A percentile compares a stretch with the other conserved stretches of the same genome.
Conservation (phyloP, 2,888 invertebrate genomes). For the Eudemis profundana region DNA sequence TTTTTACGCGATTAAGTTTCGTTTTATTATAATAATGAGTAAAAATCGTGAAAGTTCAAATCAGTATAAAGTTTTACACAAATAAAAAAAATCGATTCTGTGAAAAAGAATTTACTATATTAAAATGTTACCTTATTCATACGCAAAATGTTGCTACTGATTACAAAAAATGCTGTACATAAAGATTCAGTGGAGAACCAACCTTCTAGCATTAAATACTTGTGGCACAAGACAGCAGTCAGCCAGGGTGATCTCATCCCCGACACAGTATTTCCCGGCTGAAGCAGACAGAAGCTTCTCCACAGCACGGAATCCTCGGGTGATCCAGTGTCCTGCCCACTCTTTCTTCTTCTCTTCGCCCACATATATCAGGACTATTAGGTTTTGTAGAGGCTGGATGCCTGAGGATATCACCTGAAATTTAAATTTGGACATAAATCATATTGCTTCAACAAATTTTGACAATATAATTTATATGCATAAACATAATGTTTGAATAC, state of each 20-base stretch:
- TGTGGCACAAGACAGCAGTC: conserved; percentile 98
- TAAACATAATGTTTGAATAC: too few species aligned
- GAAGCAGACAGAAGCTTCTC: conserved; percentile 93
- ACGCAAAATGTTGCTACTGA: too few species aligned
- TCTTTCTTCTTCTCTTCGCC: conserved; percentile 95
- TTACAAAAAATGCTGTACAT: too few species aligned
- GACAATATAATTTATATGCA: too few species aligned
- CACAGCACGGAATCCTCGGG: conserved; percentile 94
- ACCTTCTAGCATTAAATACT: conserved; percentile 97
- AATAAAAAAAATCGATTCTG: too few species aligned
- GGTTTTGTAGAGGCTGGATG: conserved; percentile 98
- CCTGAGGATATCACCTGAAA: conserved; percentile 92
- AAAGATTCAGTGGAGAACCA: conserved; percentile 43
- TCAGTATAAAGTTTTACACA: too few species aligned
- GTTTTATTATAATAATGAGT: too few species aligned
- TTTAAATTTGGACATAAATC: neutral
- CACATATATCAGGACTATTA: conserved; percentile 93
- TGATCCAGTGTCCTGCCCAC: conserved; percentile 98
- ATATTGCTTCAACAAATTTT: too few species aligned
- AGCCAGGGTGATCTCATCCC: conserved; percentile 96
- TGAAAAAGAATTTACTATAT: neutral
- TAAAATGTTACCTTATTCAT: too few species aligned
- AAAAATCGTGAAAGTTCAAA: too few species aligned
- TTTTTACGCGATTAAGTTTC: too few species aligned
- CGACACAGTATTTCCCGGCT: conserved; percentile 96